Base-by-base conservation (phyloP, 2,888 invertebrate species). In the Rhamnusium bicolor region DNA sequence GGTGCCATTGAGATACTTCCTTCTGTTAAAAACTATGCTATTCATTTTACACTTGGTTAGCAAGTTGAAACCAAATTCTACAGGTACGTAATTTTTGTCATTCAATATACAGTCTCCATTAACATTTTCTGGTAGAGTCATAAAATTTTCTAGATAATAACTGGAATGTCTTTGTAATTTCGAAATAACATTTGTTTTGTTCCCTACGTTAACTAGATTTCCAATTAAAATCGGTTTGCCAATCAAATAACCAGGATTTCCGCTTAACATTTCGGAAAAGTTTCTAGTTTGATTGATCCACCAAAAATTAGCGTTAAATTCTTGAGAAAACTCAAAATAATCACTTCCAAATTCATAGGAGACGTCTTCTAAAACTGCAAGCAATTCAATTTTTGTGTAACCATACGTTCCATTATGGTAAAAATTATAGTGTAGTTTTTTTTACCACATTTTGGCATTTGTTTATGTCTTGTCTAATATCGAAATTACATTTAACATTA, bases 161-260 rank as follows among this genome's bases (percentile, higher is more conserved):
- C 51, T 58, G 2, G 79, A 66, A 65, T 82, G 79, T 77, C 86
- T 68, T 71, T 71, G 51, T 62, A 84, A 74, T 73, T 73, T 76
- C 27, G 75, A 63, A 47, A 67, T 69, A 8, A 71, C 69, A 62
- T 79, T 73, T n/a, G 80, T 77, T 49, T 82, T 70, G 6, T 86
- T 82, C 1, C 88, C 87, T 69, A 87, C 83, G 78, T 79, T 81
- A 18, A 90, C 87, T 32, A 85, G 61, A 72, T 73, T 85, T 53
- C 89, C 90, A 29, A 86, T 84, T 69, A 91, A 86, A 32, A 96
- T 87, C 0, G 94, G 94, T 79, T 91, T 91, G 6, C 93, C 92
- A 2, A 88, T 80, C 5, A 92, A 83, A 82, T 96, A 96, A 2
- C 96, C 96, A 0, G 95, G 95, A 86, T 93, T 94, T 1, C 96